Evolutionary conservation across 2,113 vertebrate species (phyloP), one percentile per base, ranked within the genome.

Genomic region (Poecile atricapillus): DNA sequence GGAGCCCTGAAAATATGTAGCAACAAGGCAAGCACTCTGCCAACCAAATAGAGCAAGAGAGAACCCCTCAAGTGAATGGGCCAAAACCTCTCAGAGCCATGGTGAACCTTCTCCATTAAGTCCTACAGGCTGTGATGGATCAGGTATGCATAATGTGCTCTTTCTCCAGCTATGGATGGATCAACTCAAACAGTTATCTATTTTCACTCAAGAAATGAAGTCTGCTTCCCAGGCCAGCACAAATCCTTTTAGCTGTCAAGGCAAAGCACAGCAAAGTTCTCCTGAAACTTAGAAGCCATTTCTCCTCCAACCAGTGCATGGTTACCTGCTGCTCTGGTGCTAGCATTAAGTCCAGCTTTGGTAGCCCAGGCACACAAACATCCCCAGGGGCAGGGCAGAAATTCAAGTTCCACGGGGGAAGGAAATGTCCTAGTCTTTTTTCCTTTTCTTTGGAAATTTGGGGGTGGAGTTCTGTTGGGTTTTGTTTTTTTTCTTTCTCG

Each of bases 261-360:
- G 28, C 24, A 90, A 83, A 75, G 80, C 59, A 46, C 28, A 71
- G 64, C 35, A 67, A 94, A 79, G 30, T 39, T 27, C 33, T 71
- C 22, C 52, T 6, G 39, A 85, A 30, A 52, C 46, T 30, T 9
- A 53, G 64, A 87, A 83, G 47, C 6, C 73, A 60, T 35, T 64
- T 52, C 60, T 92, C 31, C 46, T 93, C 41, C n/a, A 35, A 21
- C 0, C 0, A 7, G 7, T 3, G 13, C 60, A 23, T 6, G 0
- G 2, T n/a, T 62, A 74, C 52, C 56, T 81, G 53, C 52, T 3
- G 0, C 68, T 65, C 46, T 46, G 41, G 22, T 71, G n/a, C 53
- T 60, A 58, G 77, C 53, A 87, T 21, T 17, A 60, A 44, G 50
- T 43, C 35, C 56, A 84, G 47, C 64, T 84, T 88, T 82, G 20